Base-by-base conservation (phyloP, 2,797 vertebrate genomes). In the Poecilia wingei region DNA sequence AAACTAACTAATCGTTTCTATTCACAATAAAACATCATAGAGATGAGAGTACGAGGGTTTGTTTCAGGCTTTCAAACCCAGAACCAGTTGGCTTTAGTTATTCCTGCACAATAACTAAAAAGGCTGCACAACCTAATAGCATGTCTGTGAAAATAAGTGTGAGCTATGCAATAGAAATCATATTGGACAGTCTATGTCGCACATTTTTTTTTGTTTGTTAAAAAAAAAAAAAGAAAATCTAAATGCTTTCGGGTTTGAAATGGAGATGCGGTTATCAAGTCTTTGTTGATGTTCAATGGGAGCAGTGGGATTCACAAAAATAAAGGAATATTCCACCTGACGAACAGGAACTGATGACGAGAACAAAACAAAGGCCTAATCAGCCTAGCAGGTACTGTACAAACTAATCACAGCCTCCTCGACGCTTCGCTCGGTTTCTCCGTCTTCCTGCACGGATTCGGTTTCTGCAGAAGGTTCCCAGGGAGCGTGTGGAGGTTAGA, bases 351-450 rank as follows among this genome's bases (percentile, higher is more conserved):
- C 86, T 59, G 47, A 64, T 77, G 86, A 90, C 86, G 64, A 74
- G 31, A 84, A 89, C 79, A 83, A 87, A 89, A 88, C 46, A 81
- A 88, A 66, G 18, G 76, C 75, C 79, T 77, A 89, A 88, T 90
- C 84, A 93, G 89, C 91, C 88, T 61, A 80, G 85, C 79, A 84
- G 88, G 87, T 87, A 91, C 87, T 93, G 80, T 92, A 93, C 93
- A 93, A 87, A 87, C 68, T 85, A 94, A 85, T 86, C 82, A 89
- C 89, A 88, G 59, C 79, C 75, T 86, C 82, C 71, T 82, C 51
- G 43, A 22, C 71, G 74, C 77, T 82, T 74, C 0, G 39, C 89
- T 87, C 88, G 82, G 85, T 83, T 76, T 79, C 74, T 86, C 43
- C 3, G 22, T 73, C 68, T 83, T 10, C n/a, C 76, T 82, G 83